Evolutionary conservation across 2,888 invertebrate species (phyloP).

Genomic region (Lampropteryx suffumata): DNA sequence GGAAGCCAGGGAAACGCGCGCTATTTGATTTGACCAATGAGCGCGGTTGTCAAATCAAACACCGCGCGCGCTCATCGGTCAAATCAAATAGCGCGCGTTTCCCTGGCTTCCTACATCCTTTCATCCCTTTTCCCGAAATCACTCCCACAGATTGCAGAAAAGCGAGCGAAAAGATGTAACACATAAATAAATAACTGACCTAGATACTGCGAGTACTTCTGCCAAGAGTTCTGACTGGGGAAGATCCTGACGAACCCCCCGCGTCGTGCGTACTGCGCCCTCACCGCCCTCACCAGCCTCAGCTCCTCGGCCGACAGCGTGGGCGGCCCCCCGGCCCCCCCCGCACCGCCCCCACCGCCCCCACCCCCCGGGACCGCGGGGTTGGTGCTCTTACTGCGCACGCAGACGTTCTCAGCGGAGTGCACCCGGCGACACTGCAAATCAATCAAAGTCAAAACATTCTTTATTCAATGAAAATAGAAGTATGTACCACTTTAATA

Average conservation of each 20-base stretch:
- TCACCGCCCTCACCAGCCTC: conserved; percentile 88
- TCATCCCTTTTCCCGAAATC: too few species aligned
- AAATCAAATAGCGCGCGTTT: too few species aligned
- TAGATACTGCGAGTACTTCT: conserved; percentile 89
- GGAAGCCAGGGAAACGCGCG: too few species aligned
- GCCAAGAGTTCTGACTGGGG: conserved; percentile 94
- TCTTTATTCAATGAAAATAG: too few species aligned
- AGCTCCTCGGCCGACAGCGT: conserved; percentile 89
- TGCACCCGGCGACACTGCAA: conserved; percentile 87
- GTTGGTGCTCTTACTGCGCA: conserved; percentile 52
- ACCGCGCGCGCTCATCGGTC: too few species aligned
- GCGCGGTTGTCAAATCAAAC: too few species aligned
- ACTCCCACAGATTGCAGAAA: too few species aligned
- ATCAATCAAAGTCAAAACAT: too few species aligned
- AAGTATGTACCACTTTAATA: too few species aligned
- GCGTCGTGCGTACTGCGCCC: conserved; percentile 90
- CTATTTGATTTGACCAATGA: too few species aligned
- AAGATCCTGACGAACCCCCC: conserved; percentile 96
- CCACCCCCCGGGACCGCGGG: background rate
- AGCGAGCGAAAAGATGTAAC: too few species aligned
- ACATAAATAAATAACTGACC: conserved; percentile 78
- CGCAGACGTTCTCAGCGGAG: conserved; percentile 86
- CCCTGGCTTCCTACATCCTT: too few species aligned
- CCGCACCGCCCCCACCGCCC: conserved; percentile 69
- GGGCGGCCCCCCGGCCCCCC: conserved; percentile 51